Evolutionary conservation across 2,797 vertebrate species (phyloP).

Genomic region (Danio tinwini): DNA sequence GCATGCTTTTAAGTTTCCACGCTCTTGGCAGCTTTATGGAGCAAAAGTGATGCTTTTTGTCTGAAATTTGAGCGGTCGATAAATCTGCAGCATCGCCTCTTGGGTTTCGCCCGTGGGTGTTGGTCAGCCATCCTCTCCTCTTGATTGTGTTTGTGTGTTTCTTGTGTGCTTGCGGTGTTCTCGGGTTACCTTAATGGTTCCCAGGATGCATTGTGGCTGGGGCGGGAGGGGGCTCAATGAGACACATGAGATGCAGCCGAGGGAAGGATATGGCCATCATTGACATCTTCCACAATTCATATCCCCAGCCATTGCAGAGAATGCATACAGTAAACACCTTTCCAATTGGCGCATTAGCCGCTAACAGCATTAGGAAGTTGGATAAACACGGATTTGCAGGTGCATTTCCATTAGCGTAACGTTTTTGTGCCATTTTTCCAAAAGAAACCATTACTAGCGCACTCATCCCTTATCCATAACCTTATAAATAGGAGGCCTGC

Average conservation of each 20-base stretch:
- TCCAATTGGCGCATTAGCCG: constrained; percentile 43
- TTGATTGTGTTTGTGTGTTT: constrained; percentile 80
- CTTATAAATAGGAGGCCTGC: constrained; percentile 55
- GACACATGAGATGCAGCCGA: constrained; percentile 79
- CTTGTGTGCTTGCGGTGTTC: constrained; percentile 80
- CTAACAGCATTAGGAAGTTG: constrained; percentile 33
- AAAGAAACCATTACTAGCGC: constrained; percentile 25
- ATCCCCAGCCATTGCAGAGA: constrained; percentile 28
- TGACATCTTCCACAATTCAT: constrained; percentile 48
- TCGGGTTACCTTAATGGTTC: constrained; percentile 86
- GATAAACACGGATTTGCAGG: constrained; percentile 3
- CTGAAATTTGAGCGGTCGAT: constrained; percentile 41
- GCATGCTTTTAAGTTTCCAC: not conserved
- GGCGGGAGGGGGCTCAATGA: constrained; percentile 78
- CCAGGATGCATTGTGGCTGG: constrained; percentile 85
- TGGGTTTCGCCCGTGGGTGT: constrained; percentile 45
- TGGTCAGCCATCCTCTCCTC: constrained; percentile 59
- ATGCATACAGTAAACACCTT: constrained; percentile 45
- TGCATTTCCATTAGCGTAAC: constrained; percentile 22
- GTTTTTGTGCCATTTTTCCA: constrained; percentile 33
- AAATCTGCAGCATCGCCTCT: constrained; percentile 37
- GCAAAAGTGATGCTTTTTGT: constrained; percentile 35
- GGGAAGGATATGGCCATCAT: constrained; percentile 66
- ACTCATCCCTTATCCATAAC: not conserved
- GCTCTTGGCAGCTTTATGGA: not conserved